Evolutionary conservation across 2,113 vertebrate species (phyloP).

Genomic region (Zosterops borbonicus): DNA sequence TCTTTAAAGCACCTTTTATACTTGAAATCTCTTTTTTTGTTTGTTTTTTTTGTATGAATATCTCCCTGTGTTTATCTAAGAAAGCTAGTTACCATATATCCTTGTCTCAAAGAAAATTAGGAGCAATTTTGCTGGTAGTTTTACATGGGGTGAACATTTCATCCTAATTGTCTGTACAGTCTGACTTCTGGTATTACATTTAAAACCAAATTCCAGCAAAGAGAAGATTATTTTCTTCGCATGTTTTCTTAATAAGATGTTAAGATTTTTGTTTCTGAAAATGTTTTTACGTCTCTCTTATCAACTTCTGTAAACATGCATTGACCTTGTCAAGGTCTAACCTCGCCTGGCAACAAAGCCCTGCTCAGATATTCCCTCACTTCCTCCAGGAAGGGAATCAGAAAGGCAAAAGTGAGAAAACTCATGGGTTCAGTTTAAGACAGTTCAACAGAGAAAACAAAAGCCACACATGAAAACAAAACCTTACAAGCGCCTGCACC

Average conservation of each 20-base stretch:
- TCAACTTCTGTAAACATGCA: neutral
- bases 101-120: neutral
- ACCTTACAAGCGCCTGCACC: neutral
- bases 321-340: neutral
- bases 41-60: neutral
- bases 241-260: neutral
- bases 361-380: neutral
- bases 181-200: neutral
- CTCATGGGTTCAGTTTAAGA: neutral
- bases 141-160: neutral
- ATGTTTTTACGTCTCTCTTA: neutral
- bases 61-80: neutral
- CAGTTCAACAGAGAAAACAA: neutral
- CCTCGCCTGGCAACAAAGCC: neutral
- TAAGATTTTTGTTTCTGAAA: neutral
- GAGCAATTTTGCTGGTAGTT: neutral
- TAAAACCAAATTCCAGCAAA: neutral
- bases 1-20: neutral
- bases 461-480: accelerated
- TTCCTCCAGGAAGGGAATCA: neutral
- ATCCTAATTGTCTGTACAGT: neutral
- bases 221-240: neutral
- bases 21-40: neutral
- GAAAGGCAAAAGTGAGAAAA: neutral
- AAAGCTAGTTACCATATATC: neutral